phyloP scores from a whole-genome alignment of 2,888 invertebrate species.

The Drosophila mercatorum region DNA sequence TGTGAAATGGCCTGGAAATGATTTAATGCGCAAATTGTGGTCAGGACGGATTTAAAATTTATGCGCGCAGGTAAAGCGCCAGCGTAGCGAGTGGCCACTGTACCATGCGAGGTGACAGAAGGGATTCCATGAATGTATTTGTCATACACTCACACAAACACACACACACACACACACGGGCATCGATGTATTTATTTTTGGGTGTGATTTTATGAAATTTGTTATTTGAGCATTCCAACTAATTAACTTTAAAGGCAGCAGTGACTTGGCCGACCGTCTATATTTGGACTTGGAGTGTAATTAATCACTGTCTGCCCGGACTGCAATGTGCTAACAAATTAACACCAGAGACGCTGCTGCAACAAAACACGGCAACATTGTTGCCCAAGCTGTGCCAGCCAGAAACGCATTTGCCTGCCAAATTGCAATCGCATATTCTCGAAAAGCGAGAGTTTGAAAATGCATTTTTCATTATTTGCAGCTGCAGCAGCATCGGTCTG shows the following conservation, averaged over 20 bases:
- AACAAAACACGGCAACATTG: conserved; percentile 77
- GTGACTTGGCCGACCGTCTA: conserved; percentile 50
- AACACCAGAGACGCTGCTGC: conserved; percentile 62
- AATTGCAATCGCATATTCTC: conserved; percentile 60
- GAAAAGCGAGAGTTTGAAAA: conserved; percentile 55
- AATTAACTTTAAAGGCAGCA: conserved; percentile 72
- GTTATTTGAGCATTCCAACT: conserved; percentile 64
- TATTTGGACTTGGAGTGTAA: conserved; percentile 59
- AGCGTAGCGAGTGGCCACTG: not conserved
- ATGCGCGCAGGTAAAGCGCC: conserved; percentile 58
- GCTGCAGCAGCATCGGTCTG: conserved; percentile 41
- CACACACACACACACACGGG: not conserved
- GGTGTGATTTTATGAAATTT: conserved; percentile 18
- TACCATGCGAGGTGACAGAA: not conserved
- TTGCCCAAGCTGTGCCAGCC: conserved; percentile 44
- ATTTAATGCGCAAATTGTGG: conserved; percentile 79
- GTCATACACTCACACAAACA: not conserved
- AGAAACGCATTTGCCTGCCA: conserved; percentile 67
- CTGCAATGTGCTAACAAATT: conserved; percentile 77
- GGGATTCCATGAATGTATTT: too few relatives aligned
- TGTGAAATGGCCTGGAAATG: conserved; percentile 79
- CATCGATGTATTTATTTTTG: conserved; percentile 14
- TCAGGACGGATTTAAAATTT: conserved; percentile 73
- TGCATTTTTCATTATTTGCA: conserved; percentile 65
- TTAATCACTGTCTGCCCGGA: conserved; percentile 75